Evolutionary conservation across 2,888 invertebrate genomes (phyloP).

Genomic region (Apodemia mormo): DNA sequence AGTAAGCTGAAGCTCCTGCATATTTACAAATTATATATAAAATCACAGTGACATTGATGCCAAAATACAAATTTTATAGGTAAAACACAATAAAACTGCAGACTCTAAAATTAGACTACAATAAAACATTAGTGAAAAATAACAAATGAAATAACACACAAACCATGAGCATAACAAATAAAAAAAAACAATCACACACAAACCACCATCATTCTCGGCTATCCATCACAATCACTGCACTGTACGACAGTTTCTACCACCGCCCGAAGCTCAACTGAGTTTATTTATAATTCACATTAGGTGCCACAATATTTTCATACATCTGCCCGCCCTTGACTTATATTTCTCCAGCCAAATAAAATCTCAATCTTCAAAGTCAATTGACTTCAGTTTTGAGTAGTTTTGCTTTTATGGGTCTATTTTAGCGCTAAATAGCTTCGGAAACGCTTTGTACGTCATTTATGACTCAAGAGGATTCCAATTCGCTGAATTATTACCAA

Average conservation of each 20-base stretch:
- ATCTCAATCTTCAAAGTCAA: conserved; percentile 28
- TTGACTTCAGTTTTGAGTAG: conserved; percentile 32
- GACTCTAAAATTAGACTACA: conserved; percentile 3
- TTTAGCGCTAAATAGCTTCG: conserved; percentile 27
- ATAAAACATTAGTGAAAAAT: conserved; percentile 13
- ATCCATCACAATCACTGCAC: conserved; percentile 29
- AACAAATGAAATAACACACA: conserved; percentile 26
- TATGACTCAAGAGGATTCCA: background rate
- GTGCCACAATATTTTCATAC: conserved; percentile 67
- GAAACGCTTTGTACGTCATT: conserved; percentile 32
- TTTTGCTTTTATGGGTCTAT: conserved; percentile 33
- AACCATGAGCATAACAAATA: conserved; percentile 28
- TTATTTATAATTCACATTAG: conserved; percentile 74
- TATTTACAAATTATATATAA: conserved; percentile 6
- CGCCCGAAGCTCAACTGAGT: conserved; percentile 60
- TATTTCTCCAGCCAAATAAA: conserved; percentile 42
- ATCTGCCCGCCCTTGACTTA: conserved; percentile 71
- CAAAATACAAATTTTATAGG: conserved; percentile 3
- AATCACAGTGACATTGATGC: conserved; percentile 5
- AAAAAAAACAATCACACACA: conserved; percentile 27
- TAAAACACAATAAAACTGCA: conserved; percentile 2
- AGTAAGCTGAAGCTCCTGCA: background rate
- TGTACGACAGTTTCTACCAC: conserved; percentile 40
- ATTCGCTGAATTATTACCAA: conserved; percentile 9
- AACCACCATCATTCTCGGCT: conserved; percentile 40